Percentiles rank a stretch among this genome's conserved stretches.
Conservation (phyloP, 2,888 invertebrate genomes). For the Patella pellucida region DNA sequence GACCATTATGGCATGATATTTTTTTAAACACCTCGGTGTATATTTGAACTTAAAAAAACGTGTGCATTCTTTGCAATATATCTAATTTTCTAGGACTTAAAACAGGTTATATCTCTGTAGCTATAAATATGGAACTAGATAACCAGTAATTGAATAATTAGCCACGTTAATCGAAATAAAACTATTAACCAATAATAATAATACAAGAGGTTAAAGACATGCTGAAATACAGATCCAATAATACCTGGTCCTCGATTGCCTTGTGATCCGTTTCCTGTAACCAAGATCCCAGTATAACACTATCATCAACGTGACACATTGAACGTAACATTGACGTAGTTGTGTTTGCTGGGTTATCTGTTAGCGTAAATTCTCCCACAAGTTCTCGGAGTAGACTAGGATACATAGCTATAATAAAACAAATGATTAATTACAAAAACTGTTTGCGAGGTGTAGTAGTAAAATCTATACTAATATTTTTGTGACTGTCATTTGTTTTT, state of each 20-base stretch:
- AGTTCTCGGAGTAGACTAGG: slow-evolving; percentile 90
- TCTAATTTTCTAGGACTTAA: too few species aligned
- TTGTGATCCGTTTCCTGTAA: slow-evolving; percentile 96
- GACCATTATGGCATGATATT: too few species aligned
- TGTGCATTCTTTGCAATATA: too few species aligned
- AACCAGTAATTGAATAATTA: too few species aligned
- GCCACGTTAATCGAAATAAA: too few species aligned
- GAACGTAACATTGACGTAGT: slow-evolving; percentile 85
- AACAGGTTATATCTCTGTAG: too few species aligned
- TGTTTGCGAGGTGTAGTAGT: not conserved
- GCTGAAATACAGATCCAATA: not conserved
- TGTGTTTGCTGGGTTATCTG: slow-evolving; percentile 90
- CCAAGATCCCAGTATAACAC: slow-evolving; percentile 94
- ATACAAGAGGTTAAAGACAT: too few species aligned
- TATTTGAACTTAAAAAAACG: too few species aligned
- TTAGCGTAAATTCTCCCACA: slow-evolving; percentile 92
- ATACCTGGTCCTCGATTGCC: slow-evolving; percentile 96
- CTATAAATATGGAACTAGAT: too few species aligned
- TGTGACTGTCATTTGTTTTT: not conserved
- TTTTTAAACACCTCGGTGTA: too few species aligned
- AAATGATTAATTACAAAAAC: not conserved
- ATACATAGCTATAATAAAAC: slow-evolving; percentile 73
- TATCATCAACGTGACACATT: slow-evolving; percentile 90
- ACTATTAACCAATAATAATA: too few species aligned
- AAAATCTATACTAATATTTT: not conserved